phyloP scores from a whole-genome alignment of 53 echinoderm and acorn worm species.

The Mesocentrotus franciscanus region DNA sequence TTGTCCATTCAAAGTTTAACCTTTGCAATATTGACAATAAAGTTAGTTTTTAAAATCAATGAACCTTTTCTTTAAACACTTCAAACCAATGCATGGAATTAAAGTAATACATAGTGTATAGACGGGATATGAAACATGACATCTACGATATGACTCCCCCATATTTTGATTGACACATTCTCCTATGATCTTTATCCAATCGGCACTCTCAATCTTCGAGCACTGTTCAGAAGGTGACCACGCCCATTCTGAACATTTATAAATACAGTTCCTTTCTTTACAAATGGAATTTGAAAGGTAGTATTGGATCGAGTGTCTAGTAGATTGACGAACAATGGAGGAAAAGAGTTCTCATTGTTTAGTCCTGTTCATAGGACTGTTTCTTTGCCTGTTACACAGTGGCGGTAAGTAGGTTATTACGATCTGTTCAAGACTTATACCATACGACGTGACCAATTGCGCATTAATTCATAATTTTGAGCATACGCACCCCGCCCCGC shows the following conservation, averaged over 20 bases:
- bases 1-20: too few species aligned
- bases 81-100: not conserved
- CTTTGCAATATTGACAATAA: too few species aligned
- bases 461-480: too few species aligned
- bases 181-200: not conserved
- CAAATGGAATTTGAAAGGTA: not conserved
- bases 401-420: not conserved
- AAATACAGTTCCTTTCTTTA: not conserved
- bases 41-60: too few species aligned
- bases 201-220: not conserved
- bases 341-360: not conserved
- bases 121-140: not conserved
- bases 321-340: not conserved
- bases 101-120: not conserved
- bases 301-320: not conserved
- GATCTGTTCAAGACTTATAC: not conserved
- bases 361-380: not conserved
- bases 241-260: not conserved
- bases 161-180: not conserved
- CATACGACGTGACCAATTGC: too few species aligned
- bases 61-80: not conserved
- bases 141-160: not conserved
- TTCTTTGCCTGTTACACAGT: conserved; percentile 6
- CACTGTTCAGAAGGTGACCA: not conserved
- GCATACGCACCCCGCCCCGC: too few species aligned